A percentile compares a stretch with the other conserved stretches of the same genome.
These are phyloP conservation scores for Girardia tigrina DNA, from an alignment of 2,888 invertebrate genomes.

Conservation along the genomic window DNA sequence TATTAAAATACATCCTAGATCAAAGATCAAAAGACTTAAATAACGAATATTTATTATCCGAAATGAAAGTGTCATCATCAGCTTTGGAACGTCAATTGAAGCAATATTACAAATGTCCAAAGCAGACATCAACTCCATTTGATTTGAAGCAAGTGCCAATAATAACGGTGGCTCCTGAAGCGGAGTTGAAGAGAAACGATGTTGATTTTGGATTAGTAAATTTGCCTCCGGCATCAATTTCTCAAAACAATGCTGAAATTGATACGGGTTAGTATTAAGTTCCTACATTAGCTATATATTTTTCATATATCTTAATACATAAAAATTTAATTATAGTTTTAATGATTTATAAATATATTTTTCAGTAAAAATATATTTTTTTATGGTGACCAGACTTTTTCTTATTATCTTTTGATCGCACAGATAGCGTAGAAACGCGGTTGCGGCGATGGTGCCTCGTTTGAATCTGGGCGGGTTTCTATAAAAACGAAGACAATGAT, in stretches of 20 bases:
- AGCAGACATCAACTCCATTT: constrained; percentile 58
- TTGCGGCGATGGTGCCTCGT: no score
- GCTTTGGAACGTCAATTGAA: constrained; percentile 73
- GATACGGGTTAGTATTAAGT: no score
- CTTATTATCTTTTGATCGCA: no score
- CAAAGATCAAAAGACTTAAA: constrained; percentile 29
- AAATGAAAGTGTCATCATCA: constrained; percentile 61
- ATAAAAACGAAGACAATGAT: no score
- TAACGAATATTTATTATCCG: constrained; percentile 25
- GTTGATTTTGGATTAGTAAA: constrained; percentile 17
- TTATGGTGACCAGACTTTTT: no score
- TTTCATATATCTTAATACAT: no score
- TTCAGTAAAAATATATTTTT: no score
- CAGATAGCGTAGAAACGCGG: no score
- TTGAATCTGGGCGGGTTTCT: no score
- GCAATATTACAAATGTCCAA: constrained; percentile 59
- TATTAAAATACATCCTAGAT: constrained; percentile 69
- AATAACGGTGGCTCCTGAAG: constrained; percentile 39
- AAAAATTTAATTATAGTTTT: no score
- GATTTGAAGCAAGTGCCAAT: constrained; percentile 72
- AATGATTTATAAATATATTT: no score
- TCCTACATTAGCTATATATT: no score
- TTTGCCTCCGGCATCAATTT: constrained; percentile 5
- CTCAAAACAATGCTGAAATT: not conserved
- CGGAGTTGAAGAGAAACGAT: constrained; percentile 24